phyloP scores from a whole-genome alignment of 2,797 vertebrate genomes.

The Galagoides demidoff region DNA sequence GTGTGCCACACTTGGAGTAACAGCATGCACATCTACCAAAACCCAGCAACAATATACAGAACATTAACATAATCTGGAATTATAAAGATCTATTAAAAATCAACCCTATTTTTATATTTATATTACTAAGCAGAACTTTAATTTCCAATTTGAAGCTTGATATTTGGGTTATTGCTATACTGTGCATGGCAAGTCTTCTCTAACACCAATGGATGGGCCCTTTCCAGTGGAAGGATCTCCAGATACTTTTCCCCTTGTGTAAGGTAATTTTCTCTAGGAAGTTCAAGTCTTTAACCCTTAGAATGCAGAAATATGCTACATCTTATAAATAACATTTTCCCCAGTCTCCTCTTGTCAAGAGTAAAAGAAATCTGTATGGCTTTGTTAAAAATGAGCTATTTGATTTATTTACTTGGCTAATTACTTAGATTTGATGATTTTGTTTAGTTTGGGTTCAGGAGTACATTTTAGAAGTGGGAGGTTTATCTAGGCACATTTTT shows the following conservation, averaged over 20 bases:
- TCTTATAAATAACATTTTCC: neutral
- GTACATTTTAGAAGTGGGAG: neutral
- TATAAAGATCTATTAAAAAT: neutral
- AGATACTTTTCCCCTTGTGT: neutral
- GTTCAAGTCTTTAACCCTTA: neutral
- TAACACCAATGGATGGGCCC: neutral
- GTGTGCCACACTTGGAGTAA: neutral
- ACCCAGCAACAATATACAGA: neutral
- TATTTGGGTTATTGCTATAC: neutral
- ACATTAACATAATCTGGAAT: neutral
- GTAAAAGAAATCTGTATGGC: neutral
- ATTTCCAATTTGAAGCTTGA: neutral
- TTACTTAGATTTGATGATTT: slow-evolving; percentile 11
- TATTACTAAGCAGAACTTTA: neutral
- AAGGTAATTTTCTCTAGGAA: neutral
- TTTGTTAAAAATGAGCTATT: neutral
- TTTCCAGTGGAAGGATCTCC: neutral
- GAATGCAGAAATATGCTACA: neutral
- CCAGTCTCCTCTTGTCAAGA: neutral
- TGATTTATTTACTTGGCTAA: neutral
- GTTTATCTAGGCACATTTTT: slow-evolving; percentile 2
- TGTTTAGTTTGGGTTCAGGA: neutral
- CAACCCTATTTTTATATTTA: neutral
- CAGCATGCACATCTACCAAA: neutral
- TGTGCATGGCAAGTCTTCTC: neutral